phyloP scores from a whole-genome alignment of 2,888 invertebrate genomes.

The Chorisops tibialis region DNA sequence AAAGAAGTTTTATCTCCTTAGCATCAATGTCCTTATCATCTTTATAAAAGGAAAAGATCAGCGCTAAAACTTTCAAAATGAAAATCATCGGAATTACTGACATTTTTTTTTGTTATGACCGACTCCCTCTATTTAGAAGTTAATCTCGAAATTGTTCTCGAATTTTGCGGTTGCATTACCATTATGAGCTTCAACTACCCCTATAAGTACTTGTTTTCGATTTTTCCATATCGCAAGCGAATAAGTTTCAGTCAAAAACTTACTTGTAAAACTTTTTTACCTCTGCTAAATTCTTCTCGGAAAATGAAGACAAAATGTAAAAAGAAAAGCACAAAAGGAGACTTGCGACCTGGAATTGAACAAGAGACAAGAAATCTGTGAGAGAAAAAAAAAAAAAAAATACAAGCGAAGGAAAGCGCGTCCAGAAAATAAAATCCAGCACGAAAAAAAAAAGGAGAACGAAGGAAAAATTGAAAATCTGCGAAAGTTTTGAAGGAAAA shows the following conservation, averaged over 20 bases:
- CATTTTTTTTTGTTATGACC: constrained; percentile 3
- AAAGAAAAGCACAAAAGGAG: not conserved
- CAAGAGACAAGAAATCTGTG: constrained; percentile 6
- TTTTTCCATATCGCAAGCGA: constrained; percentile 20
- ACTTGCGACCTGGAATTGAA: constrained; percentile 13
- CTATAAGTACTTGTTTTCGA: constrained; percentile 23
- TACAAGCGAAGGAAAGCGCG: constrained; percentile 15
- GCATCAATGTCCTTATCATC: too few relatives aligned
- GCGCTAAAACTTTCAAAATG: not conserved
- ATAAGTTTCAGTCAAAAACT: constrained; percentile 16
- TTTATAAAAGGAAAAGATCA: too few relatives aligned
- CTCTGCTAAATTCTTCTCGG: constrained; percentile 6
- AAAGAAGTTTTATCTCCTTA: too few relatives aligned
- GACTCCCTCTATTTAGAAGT: constrained; percentile 20
- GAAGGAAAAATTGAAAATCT: constrained; percentile 25
- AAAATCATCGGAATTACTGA: constrained; percentile 10
- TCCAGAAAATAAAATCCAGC: constrained; percentile 4
- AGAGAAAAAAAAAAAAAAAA: too few relatives aligned
- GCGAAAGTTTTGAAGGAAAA: constrained; percentile 25
- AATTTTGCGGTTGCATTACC: constrained; percentile 26
- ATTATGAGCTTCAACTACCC: constrained; percentile 20
- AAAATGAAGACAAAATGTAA: constrained; percentile 22
- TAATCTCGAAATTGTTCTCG: constrained; percentile 22
- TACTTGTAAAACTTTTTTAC: constrained; percentile 11
- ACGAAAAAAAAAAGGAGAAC: constrained; percentile 1